A percentile compares a stretch with the other conserved stretches of the same genome.
Conservation (phyloP, 2,888 invertebrate genomes). For the Alviniconcha strummeri region DNA sequence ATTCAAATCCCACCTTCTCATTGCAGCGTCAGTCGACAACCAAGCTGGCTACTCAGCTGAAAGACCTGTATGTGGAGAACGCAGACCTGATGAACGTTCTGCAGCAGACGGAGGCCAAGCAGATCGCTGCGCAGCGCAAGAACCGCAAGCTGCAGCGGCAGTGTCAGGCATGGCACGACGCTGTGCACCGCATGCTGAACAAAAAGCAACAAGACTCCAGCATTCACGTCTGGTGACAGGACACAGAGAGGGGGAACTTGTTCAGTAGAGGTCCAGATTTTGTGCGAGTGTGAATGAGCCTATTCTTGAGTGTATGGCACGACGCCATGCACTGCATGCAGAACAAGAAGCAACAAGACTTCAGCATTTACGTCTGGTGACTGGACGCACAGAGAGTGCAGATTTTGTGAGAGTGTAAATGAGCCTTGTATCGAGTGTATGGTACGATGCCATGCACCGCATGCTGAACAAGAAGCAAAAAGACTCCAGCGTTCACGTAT, state of each 20-base stretch:
- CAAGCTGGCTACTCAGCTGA: slow-evolving; percentile 58
- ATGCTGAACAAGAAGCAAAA: no score
- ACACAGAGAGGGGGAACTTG: neutral
- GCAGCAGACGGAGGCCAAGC: slow-evolving; percentile 61
- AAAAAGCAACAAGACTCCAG: neutral
- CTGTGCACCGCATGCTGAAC: slow-evolving; percentile 32
- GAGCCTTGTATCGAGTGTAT: no score
- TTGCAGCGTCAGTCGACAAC: slow-evolving; percentile 59
- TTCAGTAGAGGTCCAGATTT: neutral
- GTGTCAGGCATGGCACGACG: slow-evolving; percentile 51
- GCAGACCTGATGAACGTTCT: slow-evolving; percentile 61
- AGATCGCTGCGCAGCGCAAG: slow-evolving; percentile 56
- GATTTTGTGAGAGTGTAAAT: no score
- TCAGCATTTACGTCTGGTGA: neutral
- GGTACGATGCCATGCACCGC: no score
- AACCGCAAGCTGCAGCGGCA: slow-evolving; percentile 58
- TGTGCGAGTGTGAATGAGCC: no score
- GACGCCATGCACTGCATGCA: slow-evolving; percentile 40
- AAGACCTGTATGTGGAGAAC: slow-evolving; percentile 67
- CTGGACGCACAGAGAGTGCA: no score
- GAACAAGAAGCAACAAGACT: neutral
- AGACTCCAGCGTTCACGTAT: neutral
- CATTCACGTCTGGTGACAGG: neutral
- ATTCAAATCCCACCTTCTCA: no score
- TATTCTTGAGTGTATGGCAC: slow-evolving; percentile 24